These are phyloP conservation scores for Ectemnius lituratus DNA, from an alignment of 2,888 invertebrate species.

Conservation along the genomic window DNA sequence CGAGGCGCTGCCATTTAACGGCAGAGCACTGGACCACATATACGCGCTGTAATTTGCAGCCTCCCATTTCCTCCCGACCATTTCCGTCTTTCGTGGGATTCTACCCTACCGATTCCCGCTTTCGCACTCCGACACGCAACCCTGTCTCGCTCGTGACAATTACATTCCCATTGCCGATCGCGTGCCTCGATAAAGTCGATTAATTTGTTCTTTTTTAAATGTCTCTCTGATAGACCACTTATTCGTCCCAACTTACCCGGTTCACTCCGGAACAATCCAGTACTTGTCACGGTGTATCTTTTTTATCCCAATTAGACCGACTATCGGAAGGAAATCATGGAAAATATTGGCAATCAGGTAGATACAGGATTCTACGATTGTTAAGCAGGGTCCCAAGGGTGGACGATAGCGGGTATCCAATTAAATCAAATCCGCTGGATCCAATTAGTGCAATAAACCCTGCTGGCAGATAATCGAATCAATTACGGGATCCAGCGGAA, in stretches of 20 bases:
- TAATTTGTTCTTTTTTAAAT: conserved; percentile 28
- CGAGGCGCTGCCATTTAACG: conserved; percentile 16
- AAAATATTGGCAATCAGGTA: too few relatives aligned
- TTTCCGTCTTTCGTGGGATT: conserved; percentile 10
- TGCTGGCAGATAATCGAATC: conserved; percentile 29
- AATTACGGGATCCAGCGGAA: conserved; percentile 31
- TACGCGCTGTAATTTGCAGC: conserved; percentile 43
- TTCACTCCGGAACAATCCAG: neutral
- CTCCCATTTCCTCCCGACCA: conserved; percentile 21
- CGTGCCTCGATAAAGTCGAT: conserved; percentile 24
- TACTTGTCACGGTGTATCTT: neutral
- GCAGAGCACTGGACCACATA: conserved; percentile 16
- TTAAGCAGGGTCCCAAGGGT: too few relatives aligned
- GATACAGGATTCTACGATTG: too few relatives aligned
- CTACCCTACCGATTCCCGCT: conserved; percentile 21
- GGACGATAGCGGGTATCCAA: neutral
- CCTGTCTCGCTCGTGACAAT: conserved; percentile 43
- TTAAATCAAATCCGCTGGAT: conserved; percentile 22
- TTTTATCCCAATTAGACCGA: neutral
- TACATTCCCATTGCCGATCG: conserved; percentile 32
- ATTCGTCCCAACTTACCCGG: neutral
- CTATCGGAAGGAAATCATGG: too few relatives aligned
- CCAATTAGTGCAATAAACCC: conserved; percentile 34
- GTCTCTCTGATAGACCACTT: neutral
- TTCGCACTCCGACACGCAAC: conserved; percentile 6